A percentile compares a stretch with the other conserved stretches of the same genome.
phyloP scores from a whole-genome alignment of 2,113 vertebrate genomes.

The Syrrhaptes paradoxus region DNA sequence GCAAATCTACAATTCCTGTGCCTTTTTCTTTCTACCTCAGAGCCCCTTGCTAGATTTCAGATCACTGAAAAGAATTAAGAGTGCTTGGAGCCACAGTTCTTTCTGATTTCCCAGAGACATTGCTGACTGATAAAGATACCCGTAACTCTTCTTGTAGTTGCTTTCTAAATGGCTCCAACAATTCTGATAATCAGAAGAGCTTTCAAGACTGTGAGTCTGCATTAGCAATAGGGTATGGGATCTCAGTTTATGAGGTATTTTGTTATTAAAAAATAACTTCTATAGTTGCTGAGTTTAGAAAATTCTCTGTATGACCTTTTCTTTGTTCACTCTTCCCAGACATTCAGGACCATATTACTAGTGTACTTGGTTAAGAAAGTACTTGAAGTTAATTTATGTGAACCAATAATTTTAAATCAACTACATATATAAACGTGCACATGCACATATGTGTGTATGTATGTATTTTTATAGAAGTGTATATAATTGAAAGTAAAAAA shows the following conservation, averaged over 20 bases:
- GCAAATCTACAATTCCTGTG: background rate
- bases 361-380: background rate
- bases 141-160: background rate
- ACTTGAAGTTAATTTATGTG: background rate
- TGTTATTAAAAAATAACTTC: background rate
- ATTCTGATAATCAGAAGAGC: background rate
- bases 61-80: background rate
- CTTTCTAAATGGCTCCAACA: background rate
- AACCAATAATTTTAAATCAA: background rate
- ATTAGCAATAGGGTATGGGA: background rate
- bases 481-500: background rate
- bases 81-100: background rate
- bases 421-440: too few relatives aligned
- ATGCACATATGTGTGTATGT: background rate
- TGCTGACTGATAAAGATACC: background rate
- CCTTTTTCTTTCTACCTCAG: background rate
- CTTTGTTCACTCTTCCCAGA: background rate
- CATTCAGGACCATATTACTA: background rate
- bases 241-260: background rate
- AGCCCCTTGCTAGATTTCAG: background rate
- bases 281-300: background rate
- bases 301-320: background rate
- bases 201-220: background rate
- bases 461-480: background rate
- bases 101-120: background rate